phyloP scores from a whole-genome alignment of 2,797 vertebrate species.

The Sebastes diploproa region DNA sequence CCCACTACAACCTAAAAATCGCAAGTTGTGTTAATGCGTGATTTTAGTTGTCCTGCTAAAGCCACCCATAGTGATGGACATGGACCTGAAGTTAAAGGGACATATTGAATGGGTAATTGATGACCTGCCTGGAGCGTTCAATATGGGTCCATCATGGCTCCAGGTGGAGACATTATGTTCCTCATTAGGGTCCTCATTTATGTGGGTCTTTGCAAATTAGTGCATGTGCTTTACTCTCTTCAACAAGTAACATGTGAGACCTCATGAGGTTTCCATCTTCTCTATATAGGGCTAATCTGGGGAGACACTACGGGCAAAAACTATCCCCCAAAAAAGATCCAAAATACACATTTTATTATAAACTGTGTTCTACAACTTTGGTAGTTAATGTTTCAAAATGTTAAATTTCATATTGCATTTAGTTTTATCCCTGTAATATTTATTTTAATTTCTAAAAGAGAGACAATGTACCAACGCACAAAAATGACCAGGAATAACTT shows the following conservation, averaged over 20 bases:
- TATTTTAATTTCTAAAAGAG: not conserved
- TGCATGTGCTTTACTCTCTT: not conserved
- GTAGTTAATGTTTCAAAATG: not conserved
- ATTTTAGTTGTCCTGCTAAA: not conserved
- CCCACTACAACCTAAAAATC: too few relatives aligned
- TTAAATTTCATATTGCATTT: not conserved
- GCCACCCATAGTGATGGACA: not conserved
- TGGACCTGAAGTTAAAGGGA: not conserved
- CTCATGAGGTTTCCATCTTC: not conserved
- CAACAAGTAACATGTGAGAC: not conserved
- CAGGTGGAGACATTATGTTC: not conserved
- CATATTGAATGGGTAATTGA: slow-evolving; percentile 1
- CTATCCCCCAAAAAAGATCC: too few relatives aligned
- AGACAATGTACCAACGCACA: not conserved
- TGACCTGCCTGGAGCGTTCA: not conserved
- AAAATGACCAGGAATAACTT: not conserved
- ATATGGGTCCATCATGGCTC: not conserved
- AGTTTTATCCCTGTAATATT: not conserved
- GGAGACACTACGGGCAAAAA: too few relatives aligned
- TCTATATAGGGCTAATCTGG: too few relatives aligned
- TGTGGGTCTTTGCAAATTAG: not conserved
- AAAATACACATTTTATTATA: too few relatives aligned
- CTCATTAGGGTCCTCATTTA: not conserved
- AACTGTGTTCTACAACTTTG: not conserved
- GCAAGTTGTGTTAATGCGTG: not conserved